Evolutionary conservation across 1,140 invertebrate species (phyloP), one percentile per base, ranked within the genome.

Genomic region (Nylanderia fulva): DNA sequence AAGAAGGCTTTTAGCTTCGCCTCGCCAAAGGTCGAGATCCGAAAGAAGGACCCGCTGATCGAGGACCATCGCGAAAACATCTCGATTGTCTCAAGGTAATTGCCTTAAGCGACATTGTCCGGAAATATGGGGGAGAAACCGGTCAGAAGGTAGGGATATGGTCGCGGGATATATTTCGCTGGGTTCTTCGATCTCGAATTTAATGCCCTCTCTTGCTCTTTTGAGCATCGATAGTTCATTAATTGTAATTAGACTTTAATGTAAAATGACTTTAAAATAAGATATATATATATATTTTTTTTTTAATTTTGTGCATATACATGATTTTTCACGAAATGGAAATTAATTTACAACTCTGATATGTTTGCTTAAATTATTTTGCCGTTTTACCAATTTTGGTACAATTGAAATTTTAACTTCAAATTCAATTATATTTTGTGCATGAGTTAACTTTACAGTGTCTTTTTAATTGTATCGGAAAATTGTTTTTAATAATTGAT

Each of bases 1-100:
- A 96, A 96, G 95, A 96, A 96, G 93, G 96, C 95, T 60, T 95
- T 96, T 94, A 96, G 94, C 92, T 96, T 96, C 92, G 94, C 95
- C 58, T 92, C 94, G 33, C 94, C 94, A 6, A 94, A 93, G 90
- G 92, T 94, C 36, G 93, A 95, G 45, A 92, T 94, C 48, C 95
- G 94, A 86, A 95, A 95, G 86, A 95, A 95, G 82, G 95, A 96
- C 84, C 94, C 94, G 39, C 92, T 96, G 68, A 95, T 96, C 86
- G 93, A 93, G 68, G 93, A 95, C 82, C 91, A 90, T 84, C 94
- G 91, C 85, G 95, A 95, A 88, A 93, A 86, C 88, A 92, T 95
- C 87, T 93, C 95, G 86, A 95, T 96, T 85, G 92, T 95, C 15
- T 94, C 94, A 92, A 96, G 96, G 96, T 96, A 96, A 33, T 91